Conservation (phyloP, 2,888 invertebrate genomes). For the Anodontia alba region DNA sequence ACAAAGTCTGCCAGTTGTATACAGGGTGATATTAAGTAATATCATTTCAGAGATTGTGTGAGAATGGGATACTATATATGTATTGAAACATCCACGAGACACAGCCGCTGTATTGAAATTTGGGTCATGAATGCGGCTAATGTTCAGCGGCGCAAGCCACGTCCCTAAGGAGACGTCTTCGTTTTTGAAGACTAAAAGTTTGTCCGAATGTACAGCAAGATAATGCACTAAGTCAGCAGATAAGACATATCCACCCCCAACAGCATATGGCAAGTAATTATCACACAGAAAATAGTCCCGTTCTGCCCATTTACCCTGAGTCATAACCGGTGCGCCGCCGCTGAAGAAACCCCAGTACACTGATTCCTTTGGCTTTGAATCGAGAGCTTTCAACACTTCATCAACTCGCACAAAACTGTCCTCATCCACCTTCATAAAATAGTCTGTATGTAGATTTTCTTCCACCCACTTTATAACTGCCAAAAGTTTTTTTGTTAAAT, state of each 20-base stretch:
- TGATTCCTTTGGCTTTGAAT: constrained; percentile 85
- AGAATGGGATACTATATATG: constrained; percentile 96
- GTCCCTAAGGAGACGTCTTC: constrained; percentile 98
- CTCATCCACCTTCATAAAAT: constrained; percentile 96
- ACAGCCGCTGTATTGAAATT: constrained; percentile 97
- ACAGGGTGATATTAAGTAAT: constrained; percentile 87
- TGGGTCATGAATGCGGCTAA: constrained; percentile 94
- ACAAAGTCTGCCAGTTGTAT: constrained; percentile 89
- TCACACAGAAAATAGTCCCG: constrained; percentile 95
- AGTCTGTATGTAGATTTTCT: constrained; percentile 88
- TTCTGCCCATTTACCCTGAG: constrained; percentile 96
- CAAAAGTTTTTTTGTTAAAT: constrained; percentile 92
- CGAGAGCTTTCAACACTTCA: constrained; percentile 89
- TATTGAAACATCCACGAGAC: constrained; percentile 94
- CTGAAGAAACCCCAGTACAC: constrained; percentile 99
- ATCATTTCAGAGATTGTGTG: constrained; percentile 90
- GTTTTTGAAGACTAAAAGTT: constrained; percentile 91
- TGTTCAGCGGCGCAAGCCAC: constrained; percentile 94
- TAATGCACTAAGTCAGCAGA: constrained; percentile 92
- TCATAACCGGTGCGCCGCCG: constrained; percentile 93
- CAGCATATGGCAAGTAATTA: constrained; percentile 87
- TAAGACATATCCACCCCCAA: constrained; percentile 97
- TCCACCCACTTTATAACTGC: constrained; percentile 88
- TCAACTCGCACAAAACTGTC: constrained; percentile 95
- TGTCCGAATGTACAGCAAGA: constrained; percentile 90